Percentiles rank a stretch among this genome's conserved stretches.
phyloP scores from a whole-genome alignment of 2,888 invertebrate species.

The Syritta pipiens region DNA sequence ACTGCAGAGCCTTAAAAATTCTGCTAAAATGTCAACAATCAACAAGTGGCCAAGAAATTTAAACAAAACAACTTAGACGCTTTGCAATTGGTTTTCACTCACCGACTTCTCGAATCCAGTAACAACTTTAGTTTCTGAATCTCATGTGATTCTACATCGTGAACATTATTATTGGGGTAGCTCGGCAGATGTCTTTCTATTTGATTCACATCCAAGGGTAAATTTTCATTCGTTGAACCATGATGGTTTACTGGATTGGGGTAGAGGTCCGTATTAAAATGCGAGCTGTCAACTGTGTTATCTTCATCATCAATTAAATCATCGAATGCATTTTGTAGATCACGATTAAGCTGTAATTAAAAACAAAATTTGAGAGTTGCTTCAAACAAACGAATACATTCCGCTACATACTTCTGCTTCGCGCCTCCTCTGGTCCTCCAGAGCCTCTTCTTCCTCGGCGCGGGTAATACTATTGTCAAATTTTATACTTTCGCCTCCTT shows the following conservation, averaged over 20 bases:
- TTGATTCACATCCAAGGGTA: constrained; percentile 2
- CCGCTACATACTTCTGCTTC: constrained; percentile 82
- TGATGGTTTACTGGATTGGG: constrained; percentile 11
- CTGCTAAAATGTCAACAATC: too few relatives aligned
- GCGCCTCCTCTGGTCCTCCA: constrained; percentile 84
- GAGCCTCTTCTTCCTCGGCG: constrained; percentile 85
- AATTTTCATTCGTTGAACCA: constrained; percentile 15
- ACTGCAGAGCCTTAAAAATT: too few relatives aligned
- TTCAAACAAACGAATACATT: not conserved
- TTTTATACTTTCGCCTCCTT: constrained; percentile 84
- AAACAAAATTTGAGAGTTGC: constrained; percentile 16
- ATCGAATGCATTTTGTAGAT: constrained; percentile 85
- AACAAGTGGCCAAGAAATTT: too few relatives aligned
- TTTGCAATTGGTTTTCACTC: constrained; percentile 71
- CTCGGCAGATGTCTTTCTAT: constrained; percentile 12
- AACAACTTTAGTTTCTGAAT: constrained; percentile 74
- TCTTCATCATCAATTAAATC: constrained; percentile 85
- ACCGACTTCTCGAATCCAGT: constrained; percentile 80
- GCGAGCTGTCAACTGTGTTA: constrained; percentile 82
- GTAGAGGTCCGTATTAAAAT: constrained; percentile 74
- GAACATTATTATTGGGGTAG: constrained; percentile 8
- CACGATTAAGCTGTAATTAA: constrained; percentile 82
- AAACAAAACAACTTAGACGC: not conserved
- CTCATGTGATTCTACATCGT: constrained; percentile 69
- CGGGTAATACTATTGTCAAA: constrained; percentile 84